A percentile compares a stretch with the other conserved stretches of the same genome.
These are phyloP conservation scores for Catagonus wagneri DNA, from an alignment of 2,113 vertebrate genomes.

Conservation along the genomic window DNA sequence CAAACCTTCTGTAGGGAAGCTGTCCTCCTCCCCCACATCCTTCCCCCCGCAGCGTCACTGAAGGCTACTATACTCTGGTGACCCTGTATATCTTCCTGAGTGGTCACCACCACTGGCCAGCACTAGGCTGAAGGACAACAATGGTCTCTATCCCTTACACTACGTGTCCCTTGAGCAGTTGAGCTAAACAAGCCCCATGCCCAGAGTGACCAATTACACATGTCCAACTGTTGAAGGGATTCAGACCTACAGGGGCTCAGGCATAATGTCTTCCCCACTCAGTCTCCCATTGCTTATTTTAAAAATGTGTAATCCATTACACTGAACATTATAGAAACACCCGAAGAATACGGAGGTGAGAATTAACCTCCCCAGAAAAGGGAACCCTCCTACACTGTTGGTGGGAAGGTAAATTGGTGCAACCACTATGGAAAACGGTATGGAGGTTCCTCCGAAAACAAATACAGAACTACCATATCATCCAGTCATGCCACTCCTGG, in stretches of 20 bases:
- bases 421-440: too few species aligned
- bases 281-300: not conserved
- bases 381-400: too few species aligned
- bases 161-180: not conserved
- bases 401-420: too few species aligned
- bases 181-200: not conserved
- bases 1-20: not conserved
- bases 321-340: not conserved
- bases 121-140: not conserved
- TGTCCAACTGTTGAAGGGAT: not conserved
- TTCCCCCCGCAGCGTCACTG: not conserved
- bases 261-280: not conserved
- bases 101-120: not conserved
- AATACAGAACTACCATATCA: too few species aligned
- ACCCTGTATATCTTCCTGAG: not conserved
- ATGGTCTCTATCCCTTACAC: not conserved
- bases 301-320: not conserved
- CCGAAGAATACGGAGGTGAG: not conserved
- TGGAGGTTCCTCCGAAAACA: too few species aligned
- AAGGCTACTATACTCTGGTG: not conserved
- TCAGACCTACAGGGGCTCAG: not conserved
- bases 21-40: not conserved
- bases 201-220: not conserved
- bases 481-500: too few species aligned
- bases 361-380: not conserved